phyloP scores from a whole-genome alignment of 1,140 invertebrate genomes.

The Diachasma alloeum region DNA sequence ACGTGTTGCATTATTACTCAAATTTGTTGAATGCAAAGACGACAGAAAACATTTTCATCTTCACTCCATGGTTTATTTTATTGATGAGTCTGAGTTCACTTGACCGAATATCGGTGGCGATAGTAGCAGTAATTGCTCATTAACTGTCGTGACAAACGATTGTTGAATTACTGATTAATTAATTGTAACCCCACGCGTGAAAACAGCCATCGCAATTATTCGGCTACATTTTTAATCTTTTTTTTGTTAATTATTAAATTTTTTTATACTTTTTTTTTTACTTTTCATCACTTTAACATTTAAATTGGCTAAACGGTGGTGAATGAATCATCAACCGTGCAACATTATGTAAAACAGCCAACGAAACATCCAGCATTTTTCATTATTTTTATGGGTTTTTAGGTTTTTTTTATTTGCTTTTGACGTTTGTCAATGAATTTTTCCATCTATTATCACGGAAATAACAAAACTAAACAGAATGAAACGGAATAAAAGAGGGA shows the following conservation, averaged over 20 bases:
- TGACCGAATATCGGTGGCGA: slow-evolving; percentile 5
- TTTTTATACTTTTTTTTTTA: slow-evolving; percentile 20
- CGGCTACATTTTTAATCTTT: slow-evolving; percentile 29
- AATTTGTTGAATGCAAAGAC: neutral
- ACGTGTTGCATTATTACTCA: neutral
- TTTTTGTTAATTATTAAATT: slow-evolving; percentile 26
- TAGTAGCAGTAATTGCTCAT: slow-evolving; percentile 7
- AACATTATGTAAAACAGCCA: slow-evolving; percentile 60
- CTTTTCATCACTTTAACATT: slow-evolving; percentile 26
- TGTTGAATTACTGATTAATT: neutral
- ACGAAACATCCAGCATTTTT: slow-evolving; percentile 55
- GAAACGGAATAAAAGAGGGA: neutral
- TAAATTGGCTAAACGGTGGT: slow-evolving; percentile 36
- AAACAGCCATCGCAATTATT: slow-evolving; percentile 22
- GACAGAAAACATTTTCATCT: neutral
- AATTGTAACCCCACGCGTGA: slow-evolving; percentile 12
- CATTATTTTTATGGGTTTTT: neutral
- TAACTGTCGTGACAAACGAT: neutral
- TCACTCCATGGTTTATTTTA: neutral
- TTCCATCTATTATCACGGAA: neutral
- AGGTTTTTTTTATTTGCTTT: neutral
- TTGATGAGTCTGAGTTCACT: neutral
- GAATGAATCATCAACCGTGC: slow-evolving; percentile 43
- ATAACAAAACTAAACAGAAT: neutral
- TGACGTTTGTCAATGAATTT: neutral